Percentiles rank a stretch among this genome's conserved stretches.
Conservation (phyloP, 1,140 invertebrate species). For the Penaeus indicus region DNA sequence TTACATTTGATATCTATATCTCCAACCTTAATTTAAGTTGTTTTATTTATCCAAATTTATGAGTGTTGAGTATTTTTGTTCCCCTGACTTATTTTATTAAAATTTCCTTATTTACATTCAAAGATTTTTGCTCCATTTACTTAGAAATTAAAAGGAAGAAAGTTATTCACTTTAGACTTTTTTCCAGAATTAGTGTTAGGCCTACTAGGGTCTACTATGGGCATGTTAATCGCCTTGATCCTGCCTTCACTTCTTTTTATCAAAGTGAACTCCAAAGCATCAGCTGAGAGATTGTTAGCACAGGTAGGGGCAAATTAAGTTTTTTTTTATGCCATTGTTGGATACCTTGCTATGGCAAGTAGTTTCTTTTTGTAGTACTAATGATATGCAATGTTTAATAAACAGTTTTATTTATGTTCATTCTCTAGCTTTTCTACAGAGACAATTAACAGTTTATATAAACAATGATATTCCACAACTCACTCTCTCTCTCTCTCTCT, state of each 20-base stretch:
- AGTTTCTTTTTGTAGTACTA: too few relatives aligned
- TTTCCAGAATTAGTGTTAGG: slow-evolving; percentile 64
- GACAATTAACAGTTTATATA: too few relatives aligned
- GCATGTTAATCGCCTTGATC: slow-evolving; percentile 57
- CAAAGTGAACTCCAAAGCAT: slow-evolving; percentile 62
- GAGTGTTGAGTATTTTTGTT: too few relatives aligned
- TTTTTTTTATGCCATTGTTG: neutral
- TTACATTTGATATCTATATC: too few relatives aligned
- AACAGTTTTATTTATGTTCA: too few relatives aligned
- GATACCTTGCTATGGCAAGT: too few relatives aligned
- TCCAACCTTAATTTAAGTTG: neutral
- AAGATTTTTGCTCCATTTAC: too few relatives aligned
- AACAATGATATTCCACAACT: too few relatives aligned
- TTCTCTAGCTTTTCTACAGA: too few relatives aligned
- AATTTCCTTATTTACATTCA: neutral
- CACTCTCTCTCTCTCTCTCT: too few relatives aligned
- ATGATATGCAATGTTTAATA: too few relatives aligned
- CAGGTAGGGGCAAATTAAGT: slow-evolving; percentile 33
- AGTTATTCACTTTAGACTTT: neutral
- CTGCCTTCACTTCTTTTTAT: slow-evolving; percentile 62
- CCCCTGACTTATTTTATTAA: neutral
- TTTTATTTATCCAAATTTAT: neutral
- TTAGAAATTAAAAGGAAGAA: neutral
- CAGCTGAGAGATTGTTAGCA: slow-evolving; percentile 54
- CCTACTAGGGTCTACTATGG: slow-evolving; percentile 63